Conservation (phyloP, 2,888 invertebrate genomes). For the Uropetala carovei region DNA sequence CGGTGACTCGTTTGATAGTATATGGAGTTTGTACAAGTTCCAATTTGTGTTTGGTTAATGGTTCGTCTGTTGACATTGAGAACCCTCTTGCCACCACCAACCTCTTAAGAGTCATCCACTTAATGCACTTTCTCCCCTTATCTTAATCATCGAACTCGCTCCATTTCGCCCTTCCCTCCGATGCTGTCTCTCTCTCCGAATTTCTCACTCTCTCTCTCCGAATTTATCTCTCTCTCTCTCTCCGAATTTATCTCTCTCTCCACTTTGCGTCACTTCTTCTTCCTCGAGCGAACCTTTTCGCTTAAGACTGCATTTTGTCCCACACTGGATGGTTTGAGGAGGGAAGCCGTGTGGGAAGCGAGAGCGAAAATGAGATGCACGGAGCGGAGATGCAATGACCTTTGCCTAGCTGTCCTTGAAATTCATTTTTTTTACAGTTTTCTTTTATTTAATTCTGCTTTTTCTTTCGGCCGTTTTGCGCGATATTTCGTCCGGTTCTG, state of each 20-base stretch:
- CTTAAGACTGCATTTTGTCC: neutral
- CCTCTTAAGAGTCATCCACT: neutral
- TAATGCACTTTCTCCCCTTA: neutral
- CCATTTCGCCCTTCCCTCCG: neutral
- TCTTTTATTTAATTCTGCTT: neutral
- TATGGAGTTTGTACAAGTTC: neutral
- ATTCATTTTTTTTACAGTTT: neutral
- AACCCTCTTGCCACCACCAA: neutral
- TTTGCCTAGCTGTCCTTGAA: neutral
- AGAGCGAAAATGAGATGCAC: conserved; percentile 8
- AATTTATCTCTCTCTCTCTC: neutral
- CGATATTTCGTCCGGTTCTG: neutral
- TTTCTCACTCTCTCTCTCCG: neutral
- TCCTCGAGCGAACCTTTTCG: neutral
- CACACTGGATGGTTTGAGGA: neutral
- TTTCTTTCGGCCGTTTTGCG: neutral
- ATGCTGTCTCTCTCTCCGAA: neutral
- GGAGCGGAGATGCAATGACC: conserved; percentile 13
- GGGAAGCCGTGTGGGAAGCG: conserved; percentile 5
- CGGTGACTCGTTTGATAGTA: neutral
- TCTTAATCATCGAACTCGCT: neutral
- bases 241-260: neutral
- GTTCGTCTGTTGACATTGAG: neutral
- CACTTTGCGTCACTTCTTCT: neutral
- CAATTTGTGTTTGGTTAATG: neutral